Evolutionary conservation across 2,888 invertebrate genomes (phyloP).

Genomic region (Lepidocyrtoides sp.): DNA sequence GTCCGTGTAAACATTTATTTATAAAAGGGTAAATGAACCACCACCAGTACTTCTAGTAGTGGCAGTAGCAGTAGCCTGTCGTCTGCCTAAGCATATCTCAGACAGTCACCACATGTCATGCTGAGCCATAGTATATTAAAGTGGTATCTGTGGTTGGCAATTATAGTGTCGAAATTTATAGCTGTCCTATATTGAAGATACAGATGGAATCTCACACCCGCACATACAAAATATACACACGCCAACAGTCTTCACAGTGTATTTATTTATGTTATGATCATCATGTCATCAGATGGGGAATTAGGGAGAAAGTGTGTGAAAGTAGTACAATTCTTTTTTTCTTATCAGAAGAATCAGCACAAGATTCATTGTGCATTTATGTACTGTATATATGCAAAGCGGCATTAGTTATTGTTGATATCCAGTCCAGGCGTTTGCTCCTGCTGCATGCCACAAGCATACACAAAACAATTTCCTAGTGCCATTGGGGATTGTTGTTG

Average conservation of each 20-base stretch:
- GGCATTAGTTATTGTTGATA: too few relatives aligned
- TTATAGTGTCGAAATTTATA: slow-evolving; percentile 56
- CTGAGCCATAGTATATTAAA: slow-evolving; percentile 40
- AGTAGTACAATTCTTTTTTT: background rate
- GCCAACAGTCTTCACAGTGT: background rate
- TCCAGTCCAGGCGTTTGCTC: too few relatives aligned
- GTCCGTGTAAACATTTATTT: slow-evolving; percentile 17
- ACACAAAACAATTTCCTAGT: too few relatives aligned
- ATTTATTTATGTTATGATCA: slow-evolving; percentile 20
- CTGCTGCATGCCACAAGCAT: too few relatives aligned
- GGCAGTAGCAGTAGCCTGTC: background rate
- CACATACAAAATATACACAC: background rate
- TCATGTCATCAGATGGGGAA: background rate
- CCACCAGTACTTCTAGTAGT: too few relatives aligned
- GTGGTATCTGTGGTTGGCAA: slow-evolving; percentile 47
- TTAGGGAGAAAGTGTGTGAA: background rate
- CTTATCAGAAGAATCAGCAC: background rate
- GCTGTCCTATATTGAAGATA: slow-evolving; percentile 49
- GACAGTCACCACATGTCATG: slow-evolving; percentile 40
- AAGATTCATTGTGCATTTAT: background rate
- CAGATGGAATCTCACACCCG: slow-evolving; percentile 3
- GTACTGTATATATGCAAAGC: background rate
- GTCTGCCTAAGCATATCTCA: slow-evolving; percentile 11
- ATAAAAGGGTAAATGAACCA: slow-evolving; percentile 18
- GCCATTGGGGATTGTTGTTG: too few relatives aligned